Base-by-base conservation (phyloP, 2,888 invertebrate genomes). In the Aleiodes testaceus region DNA sequence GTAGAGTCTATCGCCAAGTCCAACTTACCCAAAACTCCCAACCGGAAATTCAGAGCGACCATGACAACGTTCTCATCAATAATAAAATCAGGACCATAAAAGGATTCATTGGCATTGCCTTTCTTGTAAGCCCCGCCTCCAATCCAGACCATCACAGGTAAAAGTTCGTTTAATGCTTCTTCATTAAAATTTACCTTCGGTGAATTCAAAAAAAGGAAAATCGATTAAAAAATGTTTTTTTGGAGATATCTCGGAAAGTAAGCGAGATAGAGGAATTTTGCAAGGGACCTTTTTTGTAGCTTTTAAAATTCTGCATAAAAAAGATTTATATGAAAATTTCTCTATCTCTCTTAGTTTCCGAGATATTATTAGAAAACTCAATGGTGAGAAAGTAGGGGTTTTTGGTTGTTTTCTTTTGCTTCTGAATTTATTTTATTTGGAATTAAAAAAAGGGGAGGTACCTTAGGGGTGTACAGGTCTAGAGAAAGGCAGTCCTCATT, bases 11-110 rank as follows among this genome's bases (percentile, higher is more conserved):
- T 26, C 26, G 3, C 5, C 26, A 26, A 1, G 3, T 26, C 4
- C 26, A 26, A 26, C 26, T 26, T 77, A 81, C 81, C 82, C 1
- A 80, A 59, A 12, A 75, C 47, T 12, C 78, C 80, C 9, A 81
- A 66, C 36, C 82, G 79, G 74, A 81, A 81, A 70, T 80, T 80
- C 5, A 80, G 42, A 1, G 79, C 68, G n/a, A 81, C 81, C 26
- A 80, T 45, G 14, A 82, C 70, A 0, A 83, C 76, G 63, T 77
- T 77, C 55, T 78, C 75, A 36, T 80, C 80, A 2, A 82, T 12
- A 36, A 82, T 63, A 61, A 79, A 79, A 72, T 81, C 80, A 1
- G 81, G 80, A 16, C 79, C 77, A 70, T 76, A 80, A 2, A 69
- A 45, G 9, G 61, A 18, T 1, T 50, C 49, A 42, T 67, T 59